Evolutionary conservation across 2,888 invertebrate species (phyloP), one percentile per base, ranked within the genome.

Genomic region (Drosophila kuntzei): DNA sequence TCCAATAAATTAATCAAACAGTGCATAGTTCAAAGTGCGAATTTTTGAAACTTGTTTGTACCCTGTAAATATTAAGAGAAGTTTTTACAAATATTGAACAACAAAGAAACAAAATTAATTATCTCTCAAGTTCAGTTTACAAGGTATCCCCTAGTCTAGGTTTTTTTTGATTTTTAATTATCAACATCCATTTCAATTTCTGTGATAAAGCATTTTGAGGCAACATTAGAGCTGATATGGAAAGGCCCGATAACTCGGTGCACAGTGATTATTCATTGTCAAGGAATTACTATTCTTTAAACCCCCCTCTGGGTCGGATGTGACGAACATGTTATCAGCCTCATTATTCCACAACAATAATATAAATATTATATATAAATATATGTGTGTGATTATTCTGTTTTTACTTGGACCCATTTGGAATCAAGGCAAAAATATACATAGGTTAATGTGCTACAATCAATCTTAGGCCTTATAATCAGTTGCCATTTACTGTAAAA

Each of bases 251-350:
- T 49, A 59, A 41, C 29, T 29, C 12, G 9, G 49, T 14, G 34
- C 39, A n/a, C 9, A 46, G 32, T 29, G 43, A 61, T 57, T 49
- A 46, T 53, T 71, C 71, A 66, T 27, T 72, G 67, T 66, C 67
- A 72, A 54, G 54, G 36, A 58, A 44, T 51, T 62, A 39, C 36
- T 41, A 36, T 39, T 41, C 16, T 34, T 12, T 7, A 61, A 43
- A 34, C 12, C 27, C 12, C 11, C 9, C n/a, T 27, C 16, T 7
- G 12, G 29, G 5, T 22, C 63, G 54, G 43, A 63, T 63, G 49
- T 67, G 25, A 41, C 18, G 5, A 39, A 12, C 2, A n/a, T 27
- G 12, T 29, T 71, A 71, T 71, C 60, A 67, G 8, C 7, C 29
- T 8, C 16, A 37, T 34, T 20, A 27, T 44, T 36, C 11, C 22